These are phyloP conservation scores for Pristionchus arcanus DNA, from an alignment of 2,888 invertebrate species.

Conservation along the genomic window DNA sequence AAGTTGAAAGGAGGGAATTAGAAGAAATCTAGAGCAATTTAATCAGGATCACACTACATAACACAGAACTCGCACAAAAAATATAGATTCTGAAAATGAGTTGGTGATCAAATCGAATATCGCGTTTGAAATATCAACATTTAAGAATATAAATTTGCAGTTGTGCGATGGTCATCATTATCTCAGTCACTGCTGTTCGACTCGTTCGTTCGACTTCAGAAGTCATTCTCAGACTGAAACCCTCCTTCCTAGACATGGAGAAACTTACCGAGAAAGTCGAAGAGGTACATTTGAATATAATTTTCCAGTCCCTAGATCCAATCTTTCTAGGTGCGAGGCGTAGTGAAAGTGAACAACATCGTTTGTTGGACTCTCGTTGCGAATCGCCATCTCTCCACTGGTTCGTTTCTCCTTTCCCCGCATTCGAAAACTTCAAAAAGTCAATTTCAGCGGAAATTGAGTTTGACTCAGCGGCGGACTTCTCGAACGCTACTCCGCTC, in stretches of 20 bases:
- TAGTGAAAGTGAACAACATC: slow-evolving; percentile 81
- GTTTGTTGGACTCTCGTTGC: slow-evolving; percentile 82
- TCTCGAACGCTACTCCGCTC: slow-evolving; percentile 80
- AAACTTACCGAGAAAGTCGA: slow-evolving; percentile 72
- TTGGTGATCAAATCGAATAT: too few species aligned
- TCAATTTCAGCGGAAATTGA: slow-evolving; percentile 78
- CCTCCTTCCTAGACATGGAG: slow-evolving; percentile 91
- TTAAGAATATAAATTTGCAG: slow-evolving; percentile 52
- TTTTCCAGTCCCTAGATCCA: background rate
- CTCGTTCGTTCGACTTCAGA: slow-evolving; percentile 92
- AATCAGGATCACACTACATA: background rate
- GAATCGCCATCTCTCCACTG: slow-evolving; percentile 79
- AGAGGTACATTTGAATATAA: slow-evolving; percentile 62
- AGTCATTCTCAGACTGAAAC: slow-evolving; percentile 97
- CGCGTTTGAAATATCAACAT: background rate
- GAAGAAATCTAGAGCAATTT: too few species aligned
- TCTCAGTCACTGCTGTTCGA: slow-evolving; percentile 64
- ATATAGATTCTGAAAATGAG: too few species aligned
- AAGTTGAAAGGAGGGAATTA: background rate
- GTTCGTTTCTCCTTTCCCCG: slow-evolving; percentile 57
- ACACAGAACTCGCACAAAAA: too few species aligned
- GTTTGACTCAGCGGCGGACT: slow-evolving; percentile 80
- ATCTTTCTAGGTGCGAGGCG: slow-evolving; percentile 80
- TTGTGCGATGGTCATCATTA: slow-evolving; percentile 63
- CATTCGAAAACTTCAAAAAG: slow-evolving; percentile 30